phyloP scores from a whole-genome alignment of 2,888 invertebrate species.

The Meta bourneti region DNA sequence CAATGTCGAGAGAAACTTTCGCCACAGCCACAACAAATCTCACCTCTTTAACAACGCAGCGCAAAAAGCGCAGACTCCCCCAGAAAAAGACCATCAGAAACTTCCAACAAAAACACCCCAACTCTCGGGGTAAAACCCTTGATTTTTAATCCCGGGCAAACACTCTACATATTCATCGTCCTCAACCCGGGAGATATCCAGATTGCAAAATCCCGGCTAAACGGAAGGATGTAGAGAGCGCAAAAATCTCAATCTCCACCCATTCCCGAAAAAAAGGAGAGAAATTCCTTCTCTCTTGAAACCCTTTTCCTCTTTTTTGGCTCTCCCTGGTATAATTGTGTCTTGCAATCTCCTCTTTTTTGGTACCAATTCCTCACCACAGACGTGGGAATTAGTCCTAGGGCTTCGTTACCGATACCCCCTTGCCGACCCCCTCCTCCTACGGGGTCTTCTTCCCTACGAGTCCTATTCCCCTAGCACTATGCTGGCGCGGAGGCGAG shows the following conservation, averaged over 20 bases:
- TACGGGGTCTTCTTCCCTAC: not conserved
- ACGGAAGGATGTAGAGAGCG: slow-evolving; percentile 29
- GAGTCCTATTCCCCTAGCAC: slow-evolving; percentile 50
- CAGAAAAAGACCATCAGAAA: not conserved
- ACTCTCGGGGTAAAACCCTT: slow-evolving; percentile 34
- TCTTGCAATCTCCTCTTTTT: slow-evolving; percentile 39
- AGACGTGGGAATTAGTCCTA: slow-evolving; percentile 76
- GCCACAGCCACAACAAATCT: slow-evolving; percentile 36
- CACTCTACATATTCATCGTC: slow-evolving; percentile 70
- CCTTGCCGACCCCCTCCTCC: slow-evolving; percentile 8
- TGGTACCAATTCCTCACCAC: slow-evolving; percentile 69
- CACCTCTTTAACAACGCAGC: slow-evolving; percentile 27
- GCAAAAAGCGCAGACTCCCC: not conserved
- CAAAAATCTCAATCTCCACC: slow-evolving; percentile 54
- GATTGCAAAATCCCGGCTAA: slow-evolving; percentile 58
- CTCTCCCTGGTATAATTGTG: slow-evolving; percentile 67
- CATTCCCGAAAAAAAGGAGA: slow-evolving; percentile 9
- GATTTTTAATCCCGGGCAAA: slow-evolving; percentile 70
- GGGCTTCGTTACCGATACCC: slow-evolving; percentile 67
- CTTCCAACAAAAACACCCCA: slow-evolving; percentile 13
- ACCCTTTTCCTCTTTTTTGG: slow-evolving; percentile 28
- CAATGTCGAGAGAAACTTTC: slow-evolving; percentile 2
- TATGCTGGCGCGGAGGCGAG: slow-evolving; percentile 59
- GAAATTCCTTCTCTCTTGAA: slow-evolving; percentile 10
- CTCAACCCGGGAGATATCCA: slow-evolving; percentile 62